Conservation (phyloP, 2,888 invertebrate species). For the Thymelicus lineola region DNA sequence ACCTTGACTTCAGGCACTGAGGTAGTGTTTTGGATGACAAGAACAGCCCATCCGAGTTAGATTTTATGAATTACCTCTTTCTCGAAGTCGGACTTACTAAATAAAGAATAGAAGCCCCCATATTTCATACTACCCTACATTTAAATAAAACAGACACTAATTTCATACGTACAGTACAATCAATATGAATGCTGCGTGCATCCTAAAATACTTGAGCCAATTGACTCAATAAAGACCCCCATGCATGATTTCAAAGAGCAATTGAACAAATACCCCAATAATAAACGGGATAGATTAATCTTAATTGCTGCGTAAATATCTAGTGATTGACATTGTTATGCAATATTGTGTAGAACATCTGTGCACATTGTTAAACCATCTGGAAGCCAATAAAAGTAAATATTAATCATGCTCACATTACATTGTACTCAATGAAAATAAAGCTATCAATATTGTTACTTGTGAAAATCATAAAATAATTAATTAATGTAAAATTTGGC, state of each 20-base stretch:
- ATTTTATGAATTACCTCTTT: too few relatives aligned
- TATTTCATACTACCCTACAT: too few relatives aligned
- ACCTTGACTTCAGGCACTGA: too few relatives aligned
- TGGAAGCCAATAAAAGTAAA: not conserved
- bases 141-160: not conserved
- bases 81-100: too few relatives aligned
- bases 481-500: too few relatives aligned
- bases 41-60: too few relatives aligned
- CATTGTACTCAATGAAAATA: not conserved
- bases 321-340: constrained; percentile 23
- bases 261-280: constrained; percentile 51
- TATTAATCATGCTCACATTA: not conserved
- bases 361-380: not conserved
- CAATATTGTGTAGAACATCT: not conserved
- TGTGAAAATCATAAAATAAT: too few relatives aligned
- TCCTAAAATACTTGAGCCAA: constrained; percentile 34
- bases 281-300: constrained; percentile 62
- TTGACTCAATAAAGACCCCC: constrained; percentile 46
- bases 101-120: too few relatives aligned
- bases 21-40: too few relatives aligned
- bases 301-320: constrained; percentile 49
- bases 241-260: constrained; percentile 46
- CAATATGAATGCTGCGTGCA: constrained; percentile 15
- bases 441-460: too few relatives aligned
- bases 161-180: constrained; percentile 6